These are phyloP conservation scores for Manis pentadactyla DNA, from an alignment of 2,797 vertebrate genomes.

Conservation along the genomic window DNA sequence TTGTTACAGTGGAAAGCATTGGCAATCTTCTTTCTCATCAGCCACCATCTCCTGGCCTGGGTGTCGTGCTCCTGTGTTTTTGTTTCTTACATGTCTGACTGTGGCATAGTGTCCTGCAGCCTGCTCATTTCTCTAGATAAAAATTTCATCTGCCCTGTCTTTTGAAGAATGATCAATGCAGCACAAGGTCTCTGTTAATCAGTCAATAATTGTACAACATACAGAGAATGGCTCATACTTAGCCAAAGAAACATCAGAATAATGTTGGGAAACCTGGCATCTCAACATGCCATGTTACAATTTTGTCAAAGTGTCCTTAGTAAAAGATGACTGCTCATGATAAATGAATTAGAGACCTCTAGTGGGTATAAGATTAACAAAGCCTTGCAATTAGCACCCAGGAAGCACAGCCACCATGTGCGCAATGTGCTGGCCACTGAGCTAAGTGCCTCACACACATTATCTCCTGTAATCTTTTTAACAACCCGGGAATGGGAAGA, in stretches of 20 bases:
- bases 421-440: neutral
- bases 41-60: neutral
- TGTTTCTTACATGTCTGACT: neutral
- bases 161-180: conserved; percentile 66
- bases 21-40: neutral
- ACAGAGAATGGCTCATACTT: conserved; percentile 50
- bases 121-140: conserved; percentile 25
- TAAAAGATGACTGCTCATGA: conserved; percentile 1
- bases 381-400: neutral
- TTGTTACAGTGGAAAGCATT: neutral
- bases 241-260: conserved; percentile 59
- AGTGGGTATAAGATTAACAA: neutral
- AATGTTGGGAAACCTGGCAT: conserved; percentile 3
- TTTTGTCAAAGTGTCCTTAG: conserved; percentile 26
- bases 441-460: neutral
- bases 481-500: too few relatives aligned
- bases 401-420: neutral
- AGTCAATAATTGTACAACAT: conserved; percentile 49
- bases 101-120: neutral
- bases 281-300: neutral
- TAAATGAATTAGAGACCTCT: neutral
- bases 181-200: conserved; percentile 59
- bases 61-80: neutral
- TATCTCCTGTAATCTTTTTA: neutral
- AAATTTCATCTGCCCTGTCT: conserved; percentile 28